These are phyloP conservation scores for Napeogenes sylphis DNA, from an alignment of 2,888 invertebrate genomes.

Conservation along the genomic window DNA sequence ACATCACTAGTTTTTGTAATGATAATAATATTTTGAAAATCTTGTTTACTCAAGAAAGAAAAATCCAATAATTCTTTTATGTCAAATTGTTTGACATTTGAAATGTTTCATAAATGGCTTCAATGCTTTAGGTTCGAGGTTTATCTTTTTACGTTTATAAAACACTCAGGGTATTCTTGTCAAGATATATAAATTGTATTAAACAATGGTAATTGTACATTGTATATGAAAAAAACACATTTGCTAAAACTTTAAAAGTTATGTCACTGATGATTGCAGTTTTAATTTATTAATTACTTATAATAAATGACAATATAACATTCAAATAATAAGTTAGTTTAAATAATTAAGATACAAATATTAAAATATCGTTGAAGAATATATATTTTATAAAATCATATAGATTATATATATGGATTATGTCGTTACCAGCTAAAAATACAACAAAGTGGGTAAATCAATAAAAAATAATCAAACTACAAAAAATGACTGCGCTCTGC, in stretches of 20 bases:
- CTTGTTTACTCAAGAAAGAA: constrained; percentile 21
- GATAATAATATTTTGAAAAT: neutral
- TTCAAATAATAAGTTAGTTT: too few species aligned
- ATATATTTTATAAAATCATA: neutral
- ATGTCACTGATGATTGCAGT: too few species aligned
- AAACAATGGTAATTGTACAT: too few species aligned
- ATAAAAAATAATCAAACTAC: constrained; percentile 26
- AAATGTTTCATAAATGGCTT: constrained; percentile 1
- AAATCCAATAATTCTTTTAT: constrained; percentile 21
- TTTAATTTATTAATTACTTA: too few species aligned
- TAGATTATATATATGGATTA: too few species aligned
- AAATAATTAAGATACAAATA: too few species aligned
- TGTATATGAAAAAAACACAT: too few species aligned
- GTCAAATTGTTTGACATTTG: constrained; percentile 7
- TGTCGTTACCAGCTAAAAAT: neutral
- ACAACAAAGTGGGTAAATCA: constrained; percentile 26
- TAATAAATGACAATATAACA: too few species aligned
- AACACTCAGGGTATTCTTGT: too few species aligned
- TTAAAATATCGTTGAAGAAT: too few species aligned
- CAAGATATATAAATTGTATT: too few species aligned
- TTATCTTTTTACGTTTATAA: neutral
- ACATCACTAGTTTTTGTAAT: neutral
- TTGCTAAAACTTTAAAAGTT: too few species aligned
- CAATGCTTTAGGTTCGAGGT: neutral
- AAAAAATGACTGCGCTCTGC: constrained; percentile 17